Evolutionary conservation across 1,140 invertebrate species (phyloP).

Genomic region (Neodiprion virginianus): DNA sequence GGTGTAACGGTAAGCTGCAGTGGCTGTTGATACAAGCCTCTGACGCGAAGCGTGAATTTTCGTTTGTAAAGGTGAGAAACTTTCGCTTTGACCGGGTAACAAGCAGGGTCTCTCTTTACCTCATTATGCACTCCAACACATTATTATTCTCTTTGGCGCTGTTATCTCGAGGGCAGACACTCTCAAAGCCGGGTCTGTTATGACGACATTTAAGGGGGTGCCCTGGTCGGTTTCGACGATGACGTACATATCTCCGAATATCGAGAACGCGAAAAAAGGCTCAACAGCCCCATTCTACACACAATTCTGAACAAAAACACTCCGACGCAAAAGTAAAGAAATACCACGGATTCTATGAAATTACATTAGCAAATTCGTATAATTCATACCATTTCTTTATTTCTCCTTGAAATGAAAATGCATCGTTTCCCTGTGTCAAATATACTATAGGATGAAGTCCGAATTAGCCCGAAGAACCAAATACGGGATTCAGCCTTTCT

Average conservation of each 20-base stretch:
- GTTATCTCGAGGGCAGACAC: slow-evolving; percentile 24
- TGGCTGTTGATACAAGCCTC: background rate
- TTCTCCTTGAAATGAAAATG: background rate
- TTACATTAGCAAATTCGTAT: too few species aligned
- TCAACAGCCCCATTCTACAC: too few species aligned
- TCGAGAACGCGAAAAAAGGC: too few species aligned
- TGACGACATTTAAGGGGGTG: background rate
- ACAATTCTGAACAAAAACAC: too few species aligned
- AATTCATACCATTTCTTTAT: too few species aligned
- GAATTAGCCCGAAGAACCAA: too few species aligned
- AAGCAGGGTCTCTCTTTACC: slow-evolving; percentile 43
- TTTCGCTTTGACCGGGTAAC: slow-evolving; percentile 31
- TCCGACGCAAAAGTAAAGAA: too few species aligned
- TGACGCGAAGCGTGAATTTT: background rate
- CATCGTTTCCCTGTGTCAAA: background rate
- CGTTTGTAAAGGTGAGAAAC: slow-evolving; percentile 21
- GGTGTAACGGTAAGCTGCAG: too few species aligned
- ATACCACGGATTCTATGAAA: too few species aligned
- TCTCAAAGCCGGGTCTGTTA: background rate
- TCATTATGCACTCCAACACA: slow-evolving; percentile 51
- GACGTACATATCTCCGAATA: too few species aligned
- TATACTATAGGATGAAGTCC: too few species aligned
- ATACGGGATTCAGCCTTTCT: background rate
- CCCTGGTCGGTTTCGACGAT: too few species aligned
- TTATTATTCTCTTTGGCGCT: slow-evolving; percentile 48